Base-by-base conservation (phyloP, 2,113 vertebrate genomes). In the Bostrychus sinensis region DNA sequence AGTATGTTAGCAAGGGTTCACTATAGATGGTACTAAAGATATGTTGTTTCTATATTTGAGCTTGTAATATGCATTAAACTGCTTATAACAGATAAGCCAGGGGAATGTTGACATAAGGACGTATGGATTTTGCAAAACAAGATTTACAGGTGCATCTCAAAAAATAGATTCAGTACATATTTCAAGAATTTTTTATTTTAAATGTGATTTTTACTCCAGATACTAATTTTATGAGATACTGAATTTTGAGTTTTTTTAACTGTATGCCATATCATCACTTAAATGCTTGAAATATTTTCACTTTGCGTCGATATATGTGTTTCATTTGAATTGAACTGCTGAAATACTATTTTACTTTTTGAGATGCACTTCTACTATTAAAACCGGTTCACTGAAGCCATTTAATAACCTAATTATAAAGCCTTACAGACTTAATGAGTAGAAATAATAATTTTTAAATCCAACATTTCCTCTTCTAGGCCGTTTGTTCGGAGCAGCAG, bases 401-500 rank as follows among this genome's bases (percentile, higher is more conserved):
- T n/a, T n/a, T n/a, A n/a, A n/a, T n/a, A n/a, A 34, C 32, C 11
- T 34, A 34, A 34, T 7, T 34, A 14, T 14, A 38, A 13, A n/a
- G 12, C 23, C 23, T 16, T 50, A 2, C 22, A 7, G 12, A 16
- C 23, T 50, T 50, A 26, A 50, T 23, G 43, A 50, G 12, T 50
- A 22, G 14, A 23, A 50, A 13, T 25, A 62, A 62, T 36, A 28
- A 53, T 62, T 48, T 78, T 28, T 77, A 42, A 19, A 74, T 77
- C 68, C 37, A 62, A 38, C 62, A 26, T 16, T 62, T 30, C 75
- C 22, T 39, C 1, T 72, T 20, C 56, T 85, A 95, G 94, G 95
- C 88, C 93, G 93, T 90, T 90, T 94, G 90, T 95, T 95, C 85
- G 94, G 94, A 90, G 85, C 91, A 71, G 89, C 89, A 79, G 93